A percentile compares a stretch with the other conserved stretches of the same genome.
phyloP scores from a whole-genome alignment of 2,113 vertebrate genomes.

The Tapirus terrestris region DNA sequence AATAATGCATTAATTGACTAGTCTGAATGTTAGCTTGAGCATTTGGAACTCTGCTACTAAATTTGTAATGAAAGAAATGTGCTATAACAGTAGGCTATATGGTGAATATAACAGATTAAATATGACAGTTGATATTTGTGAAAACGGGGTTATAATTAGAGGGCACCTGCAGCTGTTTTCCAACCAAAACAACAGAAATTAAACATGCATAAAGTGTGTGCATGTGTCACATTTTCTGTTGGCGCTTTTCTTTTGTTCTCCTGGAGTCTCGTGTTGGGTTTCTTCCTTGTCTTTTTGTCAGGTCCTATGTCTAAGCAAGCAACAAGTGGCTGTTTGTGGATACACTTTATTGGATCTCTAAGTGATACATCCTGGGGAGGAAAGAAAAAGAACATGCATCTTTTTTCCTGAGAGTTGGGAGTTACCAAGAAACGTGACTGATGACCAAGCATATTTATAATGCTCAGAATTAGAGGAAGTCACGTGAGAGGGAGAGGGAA shows the following conservation, averaged over 20 bases:
- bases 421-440: conserved; percentile 57
- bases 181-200: conserved; percentile 91
- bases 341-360: conserved; percentile 65
- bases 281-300: conserved; percentile 69
- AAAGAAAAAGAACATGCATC: conserved; percentile 54
- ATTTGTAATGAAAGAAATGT: conserved; percentile 89
- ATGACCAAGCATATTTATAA: neutral
- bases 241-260: conserved; percentile 84
- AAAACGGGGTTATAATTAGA: conserved; percentile 92
- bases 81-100: conserved; percentile 86
- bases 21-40: conserved; percentile 93
- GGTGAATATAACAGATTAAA: conserved; percentile 90
- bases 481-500: neutral
- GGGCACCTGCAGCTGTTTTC: conserved; percentile 92
- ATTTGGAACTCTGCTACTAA: conserved; percentile 89
- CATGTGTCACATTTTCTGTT: conserved; percentile 84
- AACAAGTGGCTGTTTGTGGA: conserved; percentile 75
- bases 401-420: conserved; percentile 60
- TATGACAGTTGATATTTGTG: conserved; percentile 92
- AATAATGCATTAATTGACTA: conserved; percentile 98
- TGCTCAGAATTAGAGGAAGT: conserved; percentile 14
- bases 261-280: conserved; percentile 58
- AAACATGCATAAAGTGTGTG: conserved; percentile 88
- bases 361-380: conserved; percentile 55
- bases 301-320: conserved; percentile 73